These are phyloP conservation scores for Tauraco hartlaubi DNA, from an alignment of 2,797 vertebrate genomes.

Conservation along the genomic window DNA sequence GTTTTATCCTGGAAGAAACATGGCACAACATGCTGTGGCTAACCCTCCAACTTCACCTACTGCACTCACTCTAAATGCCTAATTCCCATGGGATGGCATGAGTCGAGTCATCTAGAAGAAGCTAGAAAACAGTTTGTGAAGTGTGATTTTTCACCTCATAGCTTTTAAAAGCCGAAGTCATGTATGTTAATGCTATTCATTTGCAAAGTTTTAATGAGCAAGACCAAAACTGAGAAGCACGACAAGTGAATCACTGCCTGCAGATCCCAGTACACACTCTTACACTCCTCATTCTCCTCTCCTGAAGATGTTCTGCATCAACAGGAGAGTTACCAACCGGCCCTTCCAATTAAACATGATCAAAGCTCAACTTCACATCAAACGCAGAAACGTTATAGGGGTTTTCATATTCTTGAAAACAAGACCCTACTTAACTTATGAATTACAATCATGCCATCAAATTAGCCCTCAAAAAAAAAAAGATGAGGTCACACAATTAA, in stretches of 20 bases:
- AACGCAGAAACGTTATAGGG: accelerated
- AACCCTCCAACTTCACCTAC: not conserved
- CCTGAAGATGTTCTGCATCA: not conserved
- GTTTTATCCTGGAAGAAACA: not conserved
- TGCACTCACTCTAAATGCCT: not conserved
- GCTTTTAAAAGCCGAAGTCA: not conserved
- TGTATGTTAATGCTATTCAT: not conserved
- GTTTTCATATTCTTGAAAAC: not conserved
- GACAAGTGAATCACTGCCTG: not conserved
- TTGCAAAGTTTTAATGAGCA: not conserved
- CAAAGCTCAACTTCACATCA: conserved; percentile 3
- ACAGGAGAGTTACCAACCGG: not conserved
- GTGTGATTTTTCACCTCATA: not conserved
- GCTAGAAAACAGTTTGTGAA: not conserved
- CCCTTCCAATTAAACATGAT: not conserved
- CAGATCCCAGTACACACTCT: not conserved
- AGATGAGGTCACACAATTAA: not conserved
- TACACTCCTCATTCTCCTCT: not conserved
- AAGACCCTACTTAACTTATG: not conserved
- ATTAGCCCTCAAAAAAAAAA: not conserved
- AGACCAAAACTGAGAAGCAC: not conserved
- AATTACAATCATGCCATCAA: not conserved
- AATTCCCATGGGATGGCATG: not conserved
- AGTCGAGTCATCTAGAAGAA: not conserved
- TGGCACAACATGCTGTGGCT: not conserved